These are phyloP conservation scores for Molorchus minor DNA, from an alignment of 2,888 invertebrate species.

Conservation along the genomic window DNA sequence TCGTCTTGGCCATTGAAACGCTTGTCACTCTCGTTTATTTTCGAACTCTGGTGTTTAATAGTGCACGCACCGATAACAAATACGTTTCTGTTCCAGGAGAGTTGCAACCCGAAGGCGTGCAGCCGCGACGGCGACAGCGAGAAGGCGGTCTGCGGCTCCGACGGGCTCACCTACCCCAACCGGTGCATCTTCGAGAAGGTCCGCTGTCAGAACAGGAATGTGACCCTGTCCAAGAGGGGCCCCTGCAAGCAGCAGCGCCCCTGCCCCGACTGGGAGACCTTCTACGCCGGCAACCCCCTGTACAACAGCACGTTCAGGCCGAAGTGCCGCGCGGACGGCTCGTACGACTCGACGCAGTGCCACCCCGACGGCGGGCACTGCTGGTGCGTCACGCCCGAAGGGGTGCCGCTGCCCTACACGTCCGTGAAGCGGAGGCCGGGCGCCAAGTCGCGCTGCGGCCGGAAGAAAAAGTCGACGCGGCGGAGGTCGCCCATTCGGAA, in stretches of 20 bases:
- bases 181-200: constrained; percentile 81
- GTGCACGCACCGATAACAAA: neutral
- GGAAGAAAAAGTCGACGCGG: constrained; percentile 61
- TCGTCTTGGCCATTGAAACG: too few species aligned
- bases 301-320: constrained; percentile 69
- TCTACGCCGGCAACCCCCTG: constrained; percentile 40
- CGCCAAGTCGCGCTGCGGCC: constrained; percentile 66
- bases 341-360: constrained; percentile 87
- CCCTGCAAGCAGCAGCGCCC: constrained; percentile 73
- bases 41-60: too few species aligned
- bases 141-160: constrained; percentile 78
- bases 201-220: constrained; percentile 78
- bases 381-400: constrained; percentile 82
- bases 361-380: constrained; percentile 71
- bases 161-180: constrained; percentile 83
- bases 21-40: too few species aligned
- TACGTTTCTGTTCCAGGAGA: constrained; percentile 32
- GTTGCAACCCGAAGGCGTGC: constrained; percentile 58
- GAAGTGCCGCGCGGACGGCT: constrained; percentile 83
- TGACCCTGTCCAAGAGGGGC: constrained; percentile 78
- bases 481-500: constrained; percentile 70
- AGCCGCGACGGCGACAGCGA: constrained; percentile 48
- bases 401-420: constrained; percentile 83
- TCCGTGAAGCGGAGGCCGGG: constrained; percentile 70
- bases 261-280: constrained; percentile 50